Conservation (phyloP, 1,140 invertebrate species). For the Probaryconus sp. region DNA sequence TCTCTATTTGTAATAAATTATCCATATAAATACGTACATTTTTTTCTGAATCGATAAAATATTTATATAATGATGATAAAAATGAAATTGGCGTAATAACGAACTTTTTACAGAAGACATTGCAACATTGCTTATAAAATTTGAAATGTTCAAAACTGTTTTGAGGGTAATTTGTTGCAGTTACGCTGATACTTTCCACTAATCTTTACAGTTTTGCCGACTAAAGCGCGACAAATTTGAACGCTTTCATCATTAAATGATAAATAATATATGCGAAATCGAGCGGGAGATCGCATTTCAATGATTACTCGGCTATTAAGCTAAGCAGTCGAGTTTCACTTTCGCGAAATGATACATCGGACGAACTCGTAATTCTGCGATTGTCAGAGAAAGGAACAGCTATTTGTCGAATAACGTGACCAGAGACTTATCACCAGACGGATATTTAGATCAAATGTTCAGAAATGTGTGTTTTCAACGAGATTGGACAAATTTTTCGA, state of each 20-base stretch:
- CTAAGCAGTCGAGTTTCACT: constrained; percentile 41
- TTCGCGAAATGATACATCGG: constrained; percentile 39
- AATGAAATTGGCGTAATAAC: constrained; percentile 13
- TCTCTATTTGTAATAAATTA: neutral
- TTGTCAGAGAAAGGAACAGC: constrained; percentile 59
- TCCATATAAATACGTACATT: neutral
- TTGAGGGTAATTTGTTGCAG: constrained; percentile 8
- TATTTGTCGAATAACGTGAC: constrained; percentile 49
- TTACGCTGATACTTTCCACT: constrained; percentile 12
- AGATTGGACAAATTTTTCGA: constrained; percentile 27
- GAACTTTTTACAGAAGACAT: constrained; percentile 38
- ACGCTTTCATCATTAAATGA: constrained; percentile 23
- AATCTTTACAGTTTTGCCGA: constrained; percentile 24
- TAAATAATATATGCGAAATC: constrained; percentile 35
- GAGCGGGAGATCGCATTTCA: constrained; percentile 40
- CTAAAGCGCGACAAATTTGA: constrained; percentile 20
- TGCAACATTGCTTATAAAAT: constrained; percentile 40
- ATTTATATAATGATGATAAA: neutral
- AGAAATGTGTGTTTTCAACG: constrained; percentile 29
- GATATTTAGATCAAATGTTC: constrained; percentile 40
- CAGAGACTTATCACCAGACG: constrained; percentile 36
- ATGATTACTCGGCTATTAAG: constrained; percentile 30
- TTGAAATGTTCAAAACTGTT: constrained; percentile 28
- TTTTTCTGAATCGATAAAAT: constrained; percentile 4
- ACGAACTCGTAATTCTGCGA: constrained; percentile 51